Evolutionary conservation across 2,113 vertebrate species (phyloP), one percentile per base, ranked within the genome.

Genomic region (Cochlearius cochlearius): DNA sequence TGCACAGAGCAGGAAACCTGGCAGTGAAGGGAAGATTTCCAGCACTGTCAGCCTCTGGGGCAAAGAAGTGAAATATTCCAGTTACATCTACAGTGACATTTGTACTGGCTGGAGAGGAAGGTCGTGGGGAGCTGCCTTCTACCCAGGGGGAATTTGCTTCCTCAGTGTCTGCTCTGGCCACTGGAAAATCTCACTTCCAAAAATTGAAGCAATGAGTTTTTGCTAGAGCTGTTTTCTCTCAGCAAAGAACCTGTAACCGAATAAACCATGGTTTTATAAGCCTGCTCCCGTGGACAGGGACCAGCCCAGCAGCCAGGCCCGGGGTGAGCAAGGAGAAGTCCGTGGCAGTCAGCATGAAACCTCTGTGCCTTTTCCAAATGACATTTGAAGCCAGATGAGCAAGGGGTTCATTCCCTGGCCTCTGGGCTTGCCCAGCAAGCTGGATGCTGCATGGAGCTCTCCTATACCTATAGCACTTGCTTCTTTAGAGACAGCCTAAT

Each of bases 31-130:
- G 38, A 53, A 30, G 25, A n/a, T 71, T 66, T 77, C 64, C 64
- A 66, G 36, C 26, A 1, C 56, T 2, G 2, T 49, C 4, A 6
- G 38, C 7, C 0, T 43, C 39, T 52, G 52, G 38, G 38, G 34
- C 71, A 77, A 59, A 58, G 23, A 16, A 76, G 34, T 66, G 17
- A 78, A 73, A 66, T 47, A 53, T 60, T 72, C 45, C 38, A 13
- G 30, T 76, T 39, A 14, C 1, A 1, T 29, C 71, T 72, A 8
- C 38, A 47, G 91, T n/a, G 64, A 78, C 64, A 21, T 58, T 64
- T 59, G 29, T n/a, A 30, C 38, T 0, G 15, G 43, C 63, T 4
- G 4, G 50, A 71, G 77, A 52, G 38, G 45, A 64, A 13, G 58
- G 41, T 49, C 69, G 27, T 39, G 55, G 41, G 36, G 39, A 71